Base-by-base conservation (phyloP, 2,113 vertebrate species). In the Mandrillus leucophaeus region DNA sequence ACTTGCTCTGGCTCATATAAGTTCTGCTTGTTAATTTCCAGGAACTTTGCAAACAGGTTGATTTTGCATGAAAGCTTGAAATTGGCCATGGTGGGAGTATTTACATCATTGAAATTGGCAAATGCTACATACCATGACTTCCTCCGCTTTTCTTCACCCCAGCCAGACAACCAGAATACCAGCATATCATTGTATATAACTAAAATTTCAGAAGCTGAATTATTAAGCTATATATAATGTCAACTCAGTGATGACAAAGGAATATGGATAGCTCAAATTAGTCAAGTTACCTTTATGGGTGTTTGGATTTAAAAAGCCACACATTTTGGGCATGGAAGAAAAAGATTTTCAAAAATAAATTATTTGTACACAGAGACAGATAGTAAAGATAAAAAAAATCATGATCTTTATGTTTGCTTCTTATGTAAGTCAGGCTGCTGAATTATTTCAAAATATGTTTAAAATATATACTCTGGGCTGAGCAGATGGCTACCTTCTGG, bases 21-120 rank as follows among this genome's bases (percentile, higher is more conserved):
- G 40, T 93, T 80, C 22, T 88, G 30, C 61, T 96, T 92, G 35
- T 84, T 93, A 90, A 40, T 84, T 96, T 93, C 68, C 3, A 90
- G 76, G 61, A 83, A 93, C 43, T 79, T 81, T 92, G 59, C 22
- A 93, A 35, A 52, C 32, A 86, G 87, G 59, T 86, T 92, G 52
- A n/a, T 23, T 96, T 94, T 75, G 22, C 27, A 57, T 90, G 48
- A 64, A 75, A 95, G 57, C 18, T 95, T 83, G 25, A 93, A 92
- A 85, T 89, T 82, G 73, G 38, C 25, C 25, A 6, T 83, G 75
- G 61, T 78, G 9, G 75, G 40, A 92, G 27, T 76, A 82, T 81
- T 95, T 89, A 85, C 40, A 81, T 48, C 76, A 86, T n/a, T 48
- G 38, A 97, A 61, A 86, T 32, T 91, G 72, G 45, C 87, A 93